These are phyloP conservation scores for Eupleurogrammus muticus DNA, from an alignment of 2,797 vertebrate species.

Conservation along the genomic window DNA sequence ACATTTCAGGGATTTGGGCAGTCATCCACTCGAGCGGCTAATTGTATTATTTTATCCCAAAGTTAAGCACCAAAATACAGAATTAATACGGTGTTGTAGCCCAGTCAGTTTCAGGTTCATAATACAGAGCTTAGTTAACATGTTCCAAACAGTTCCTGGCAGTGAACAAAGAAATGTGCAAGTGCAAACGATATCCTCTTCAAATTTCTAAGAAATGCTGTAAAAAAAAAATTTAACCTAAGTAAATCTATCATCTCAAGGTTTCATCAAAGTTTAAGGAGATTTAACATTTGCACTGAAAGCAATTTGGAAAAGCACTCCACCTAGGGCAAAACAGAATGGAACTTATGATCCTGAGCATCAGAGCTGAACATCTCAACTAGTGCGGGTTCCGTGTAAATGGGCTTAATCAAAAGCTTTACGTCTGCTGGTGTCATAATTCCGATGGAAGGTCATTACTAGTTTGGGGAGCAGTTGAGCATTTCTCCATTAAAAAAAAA, in stretches of 20 bases:
- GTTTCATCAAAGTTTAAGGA: conserved; percentile 70
- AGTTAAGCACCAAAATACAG: conserved; percentile 70
- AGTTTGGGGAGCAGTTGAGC: conserved; percentile 79
- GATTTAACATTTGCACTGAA: conserved; percentile 73
- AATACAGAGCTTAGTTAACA: conserved; percentile 59
- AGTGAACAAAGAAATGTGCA: conserved; percentile 53
- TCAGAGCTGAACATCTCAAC: conserved; percentile 72
- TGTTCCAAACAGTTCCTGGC: conserved; percentile 56
- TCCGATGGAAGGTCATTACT: conserved; percentile 81
- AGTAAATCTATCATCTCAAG: conserved; percentile 64
- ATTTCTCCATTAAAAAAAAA: conserved; percentile 74
- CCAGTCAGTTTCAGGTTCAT: conserved; percentile 71
- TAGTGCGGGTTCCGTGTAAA: conserved; percentile 69
- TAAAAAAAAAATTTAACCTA: conserved; percentile 40
- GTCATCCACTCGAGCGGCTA: conserved; percentile 73
- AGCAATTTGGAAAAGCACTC: conserved; percentile 73
- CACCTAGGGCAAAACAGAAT: conserved; percentile 75
- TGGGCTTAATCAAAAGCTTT: conserved; percentile 82
- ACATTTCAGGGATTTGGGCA: conserved; percentile 78
- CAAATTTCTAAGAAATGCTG: conserved; percentile 54
- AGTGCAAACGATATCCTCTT: conserved; percentile 53
- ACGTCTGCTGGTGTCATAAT: conserved; percentile 83
- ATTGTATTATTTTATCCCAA: conserved; percentile 79
- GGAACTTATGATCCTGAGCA: conserved; percentile 73
- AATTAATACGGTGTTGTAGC: conserved; percentile 66